A percentile compares a stretch with the other conserved stretches of the same genome.
phyloP scores from a whole-genome alignment of 2,113 vertebrate genomes.

The Mixornis gularis region DNA sequence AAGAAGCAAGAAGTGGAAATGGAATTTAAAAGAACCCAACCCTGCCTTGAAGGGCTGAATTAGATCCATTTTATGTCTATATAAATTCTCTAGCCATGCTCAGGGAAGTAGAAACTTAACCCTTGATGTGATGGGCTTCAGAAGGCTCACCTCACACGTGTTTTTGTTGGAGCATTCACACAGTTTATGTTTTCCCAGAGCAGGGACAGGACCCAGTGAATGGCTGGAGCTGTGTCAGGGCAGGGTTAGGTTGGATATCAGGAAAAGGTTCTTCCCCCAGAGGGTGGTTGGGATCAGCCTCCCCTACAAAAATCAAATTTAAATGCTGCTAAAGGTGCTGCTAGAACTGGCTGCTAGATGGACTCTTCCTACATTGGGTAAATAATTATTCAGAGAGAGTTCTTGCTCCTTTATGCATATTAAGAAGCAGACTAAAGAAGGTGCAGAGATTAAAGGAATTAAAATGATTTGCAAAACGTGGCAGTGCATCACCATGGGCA shows the following conservation, averaged over 20 bases:
- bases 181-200: neutral
- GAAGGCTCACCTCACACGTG: neutral
- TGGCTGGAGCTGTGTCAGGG: neutral
- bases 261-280: neutral
- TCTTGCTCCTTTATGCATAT: neutral
- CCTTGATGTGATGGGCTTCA: neutral
- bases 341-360: neutral
- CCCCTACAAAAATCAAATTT: neutral
- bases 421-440: neutral
- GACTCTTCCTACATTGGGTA: neutral
- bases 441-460: neutral
- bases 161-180: neutral
- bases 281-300: neutral
- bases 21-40: neutral
- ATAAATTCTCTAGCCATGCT: neutral
- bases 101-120: neutral
- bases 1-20: neutral
- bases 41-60: neutral
- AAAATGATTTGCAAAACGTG: neutral
- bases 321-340: neutral
- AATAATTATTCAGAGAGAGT: neutral
- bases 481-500: neutral
- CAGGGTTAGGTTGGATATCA: neutral
- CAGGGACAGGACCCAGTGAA: neutral
- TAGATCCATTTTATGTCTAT: neutral